Base-by-base conservation (phyloP, 2,888 invertebrate species). In the Sepiola atlantica region DNA sequence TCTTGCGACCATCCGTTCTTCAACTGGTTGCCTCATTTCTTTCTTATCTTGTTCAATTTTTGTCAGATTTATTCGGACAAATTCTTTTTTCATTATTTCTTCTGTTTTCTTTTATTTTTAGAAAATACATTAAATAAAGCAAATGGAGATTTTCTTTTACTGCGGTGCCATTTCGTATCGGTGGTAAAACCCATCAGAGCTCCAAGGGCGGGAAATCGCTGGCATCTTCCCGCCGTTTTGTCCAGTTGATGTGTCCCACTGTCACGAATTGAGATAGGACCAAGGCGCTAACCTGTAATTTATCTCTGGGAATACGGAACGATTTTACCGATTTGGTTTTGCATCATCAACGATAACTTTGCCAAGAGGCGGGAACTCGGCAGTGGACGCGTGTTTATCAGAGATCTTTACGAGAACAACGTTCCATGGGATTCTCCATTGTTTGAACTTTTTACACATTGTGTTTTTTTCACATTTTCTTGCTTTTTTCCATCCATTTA, bases 321-420 rank as follows among this genome's bases (percentile, higher is more conserved):
- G 77, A 32, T 77, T 77, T 32, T 77, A 77, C 14, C 77, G n/a
- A 77, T n/a, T 77, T 77, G 16, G n/a, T 77, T 77, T 77, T 77
- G n/a, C 77, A 32, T n/a, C n/a, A n/a, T 32, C 77, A n/a, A 32
- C n/a, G 77, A 77, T 77, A 77, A 77, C 77, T 77, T n/a, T 77
- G 77, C 77, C 77, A 77, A 77, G n/a, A 32, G 77, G 77, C 77
- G 77, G 77, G n/a, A 32, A 77, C 77, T n/a, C 14, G 16, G 16
- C n/a, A 77, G n/a, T 77, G n/a, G n/a, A 10, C 77, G 77, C 77
- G 77, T 77, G 77, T 77, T 77, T 77, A 77, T 77, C 77, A n/a
- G 77, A 77, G 77, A 77, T 77, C n/a, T 77, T 77, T 77, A 77
- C n/a, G 77, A 77, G 77, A 77, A 77, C 32, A 32, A 77, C 77